These are phyloP conservation scores for Falco novaeseelandiae DNA, from an alignment of 2,797 vertebrate genomes.

Conservation along the genomic window DNA sequence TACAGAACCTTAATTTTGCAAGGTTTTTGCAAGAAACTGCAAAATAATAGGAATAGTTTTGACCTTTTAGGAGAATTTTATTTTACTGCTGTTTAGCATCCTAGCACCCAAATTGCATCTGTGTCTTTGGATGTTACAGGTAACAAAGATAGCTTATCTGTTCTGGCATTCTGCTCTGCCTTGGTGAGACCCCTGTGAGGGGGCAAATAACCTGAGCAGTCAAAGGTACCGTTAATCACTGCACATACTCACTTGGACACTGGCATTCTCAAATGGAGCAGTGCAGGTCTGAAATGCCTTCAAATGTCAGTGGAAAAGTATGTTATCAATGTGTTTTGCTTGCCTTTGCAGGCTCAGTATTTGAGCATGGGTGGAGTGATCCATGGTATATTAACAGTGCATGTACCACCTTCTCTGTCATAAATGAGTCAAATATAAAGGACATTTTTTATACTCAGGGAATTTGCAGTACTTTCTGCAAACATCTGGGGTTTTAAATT, in stretches of 20 bases:
- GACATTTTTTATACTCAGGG: neutral
- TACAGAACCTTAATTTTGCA: neutral
- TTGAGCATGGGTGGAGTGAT: neutral
- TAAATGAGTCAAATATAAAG: neutral
- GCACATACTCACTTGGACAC: neutral
- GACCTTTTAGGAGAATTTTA: neutral
- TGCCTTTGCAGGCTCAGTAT: neutral
- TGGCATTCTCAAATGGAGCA: neutral
- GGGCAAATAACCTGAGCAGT: neutral
- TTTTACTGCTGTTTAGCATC: neutral
- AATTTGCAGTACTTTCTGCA: neutral
- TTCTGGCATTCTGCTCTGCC: neutral
- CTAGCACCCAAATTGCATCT: neutral
- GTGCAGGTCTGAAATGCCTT: neutral
- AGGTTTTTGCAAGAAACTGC: neutral
- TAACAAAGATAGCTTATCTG: neutral
- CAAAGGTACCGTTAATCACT: neutral
- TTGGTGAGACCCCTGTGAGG: neutral
- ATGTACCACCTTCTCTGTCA: neutral
- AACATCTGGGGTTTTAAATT: neutral
- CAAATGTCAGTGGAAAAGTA: neutral
- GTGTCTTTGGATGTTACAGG: neutral
- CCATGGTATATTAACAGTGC: neutral
- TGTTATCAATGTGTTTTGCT: neutral
- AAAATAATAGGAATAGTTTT: neutral